phyloP scores from a whole-genome alignment of 2,888 invertebrate species.

The Biston stratarius region DNA sequence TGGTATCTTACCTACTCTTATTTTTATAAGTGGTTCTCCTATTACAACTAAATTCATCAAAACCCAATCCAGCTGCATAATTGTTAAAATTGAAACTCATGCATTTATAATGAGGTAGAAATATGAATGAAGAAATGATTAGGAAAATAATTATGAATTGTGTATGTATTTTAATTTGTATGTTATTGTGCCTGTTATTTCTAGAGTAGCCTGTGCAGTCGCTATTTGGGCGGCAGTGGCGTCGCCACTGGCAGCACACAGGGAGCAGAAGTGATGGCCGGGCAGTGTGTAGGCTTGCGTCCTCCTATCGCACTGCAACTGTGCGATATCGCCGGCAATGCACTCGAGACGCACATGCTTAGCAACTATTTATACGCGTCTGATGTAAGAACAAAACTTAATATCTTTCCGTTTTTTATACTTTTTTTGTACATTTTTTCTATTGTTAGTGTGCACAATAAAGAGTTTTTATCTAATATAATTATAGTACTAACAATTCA shows the following conservation, averaged over 20 bases:
- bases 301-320: slow-evolving; percentile 89
- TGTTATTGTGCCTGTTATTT: slow-evolving; percentile 25
- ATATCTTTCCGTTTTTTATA: neutral
- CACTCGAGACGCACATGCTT: slow-evolving; percentile 92
- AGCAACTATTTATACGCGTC: slow-evolving; percentile 90
- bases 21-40: too few relatives aligned
- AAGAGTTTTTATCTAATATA: too few relatives aligned
- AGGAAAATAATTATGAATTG: too few relatives aligned
- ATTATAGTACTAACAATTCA: too few relatives aligned
- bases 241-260: slow-evolving; percentile 64
- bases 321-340: slow-evolving; percentile 94
- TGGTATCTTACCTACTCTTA: too few relatives aligned
- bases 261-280: slow-evolving; percentile 81
- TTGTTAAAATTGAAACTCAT: too few relatives aligned
- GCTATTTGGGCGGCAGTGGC: slow-evolving; percentile 71
- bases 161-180: neutral
- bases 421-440: neutral
- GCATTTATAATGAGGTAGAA: too few relatives aligned
- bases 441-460: too few relatives aligned
- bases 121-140: too few relatives aligned
- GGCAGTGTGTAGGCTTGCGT: slow-evolving; percentile 74
- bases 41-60: too few relatives aligned
- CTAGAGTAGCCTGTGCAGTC: slow-evolving; percentile 76
- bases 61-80: too few relatives aligned
- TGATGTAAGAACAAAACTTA: slow-evolving; percentile 81